Percentiles rank a stretch among this genome's conserved stretches.
phyloP scores from a whole-genome alignment of 2,797 vertebrate genomes.

The Toxotes lorentzi region DNA sequence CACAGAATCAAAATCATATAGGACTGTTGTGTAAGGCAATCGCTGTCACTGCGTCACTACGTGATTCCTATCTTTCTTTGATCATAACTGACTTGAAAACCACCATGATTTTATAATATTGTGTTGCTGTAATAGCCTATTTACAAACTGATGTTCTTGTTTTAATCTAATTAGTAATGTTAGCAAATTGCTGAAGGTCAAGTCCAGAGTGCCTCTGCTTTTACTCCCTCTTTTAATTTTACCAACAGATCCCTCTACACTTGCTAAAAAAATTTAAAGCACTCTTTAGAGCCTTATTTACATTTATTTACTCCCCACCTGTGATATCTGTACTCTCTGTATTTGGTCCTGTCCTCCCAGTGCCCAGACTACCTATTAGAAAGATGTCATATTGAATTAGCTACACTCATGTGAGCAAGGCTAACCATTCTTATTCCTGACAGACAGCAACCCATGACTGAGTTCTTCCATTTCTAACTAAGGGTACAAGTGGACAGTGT shows the following conservation, averaged over 20 bases:
- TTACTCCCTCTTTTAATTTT: not conserved
- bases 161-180: conserved; percentile 5
- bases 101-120: not conserved
- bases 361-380: conserved; percentile 53
- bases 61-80: conserved; percentile 9
- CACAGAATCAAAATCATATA: not conserved
- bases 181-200: not conserved
- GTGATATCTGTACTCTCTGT: conserved; percentile 26
- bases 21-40: not conserved
- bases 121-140: not conserved
- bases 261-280: conserved; percentile 3
- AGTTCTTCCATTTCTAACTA: conserved; percentile 34
- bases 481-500: conserved; percentile 6
- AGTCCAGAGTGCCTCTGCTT: not conserved
- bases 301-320: conserved; percentile 19
- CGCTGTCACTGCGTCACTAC: not conserved
- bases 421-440: conserved; percentile 51
- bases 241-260: not conserved
- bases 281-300: conserved; percentile 18
- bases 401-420: conserved; percentile 56
- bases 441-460: conserved; percentile 32
- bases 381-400: conserved; percentile 68
- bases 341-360: conserved; percentile 28
- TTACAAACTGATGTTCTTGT: conserved; percentile 4
- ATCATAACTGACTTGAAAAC: conserved; percentile 3